Evolutionary conservation across 2,797 vertebrate species (phyloP).

Genomic region (Amblyopsis hoosieri): DNA sequence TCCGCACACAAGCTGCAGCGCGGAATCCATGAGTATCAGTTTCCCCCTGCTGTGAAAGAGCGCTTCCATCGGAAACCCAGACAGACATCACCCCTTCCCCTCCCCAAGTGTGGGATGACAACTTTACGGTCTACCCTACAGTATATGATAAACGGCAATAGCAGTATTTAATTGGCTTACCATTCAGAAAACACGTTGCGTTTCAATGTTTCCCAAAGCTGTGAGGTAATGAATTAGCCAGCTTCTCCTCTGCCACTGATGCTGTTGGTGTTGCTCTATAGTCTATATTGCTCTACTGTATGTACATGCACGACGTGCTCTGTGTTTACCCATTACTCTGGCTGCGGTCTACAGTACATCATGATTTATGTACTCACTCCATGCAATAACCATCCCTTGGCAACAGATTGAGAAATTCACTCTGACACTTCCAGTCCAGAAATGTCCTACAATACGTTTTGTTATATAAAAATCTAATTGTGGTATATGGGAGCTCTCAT

Average conservation of each 20-base stretch:
- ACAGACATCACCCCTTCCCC: constrained; percentile 34
- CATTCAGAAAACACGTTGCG: not conserved
- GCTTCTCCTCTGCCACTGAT: not conserved
- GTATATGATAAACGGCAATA: constrained; percentile 17
- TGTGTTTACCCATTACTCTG: not conserved
- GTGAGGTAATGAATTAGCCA: not conserved
- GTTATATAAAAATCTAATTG: too few species aligned
- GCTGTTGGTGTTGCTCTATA: too few species aligned
- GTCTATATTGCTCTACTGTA: too few species aligned
- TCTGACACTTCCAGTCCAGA: not conserved
- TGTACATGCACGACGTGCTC: not conserved
- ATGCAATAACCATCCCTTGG: not conserved
- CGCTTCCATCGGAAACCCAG: constrained; percentile 59
- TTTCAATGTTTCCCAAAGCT: not conserved
- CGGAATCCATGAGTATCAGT: constrained; percentile 72
- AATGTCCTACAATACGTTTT: too few species aligned
- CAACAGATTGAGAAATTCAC: constrained; percentile 10
- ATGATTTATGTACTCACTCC: not conserved
- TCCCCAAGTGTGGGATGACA: constrained; percentile 9
- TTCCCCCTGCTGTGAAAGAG: constrained; percentile 61
- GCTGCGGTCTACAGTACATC: not conserved
- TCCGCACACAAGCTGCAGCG: constrained; percentile 50
- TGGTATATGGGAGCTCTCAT: too few species aligned
- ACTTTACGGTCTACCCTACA: constrained; percentile 21
- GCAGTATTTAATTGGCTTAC: constrained; percentile 7